phyloP scores from a whole-genome alignment of 2,888 invertebrate genomes.

The Ptycholaimellus sp. region DNA sequence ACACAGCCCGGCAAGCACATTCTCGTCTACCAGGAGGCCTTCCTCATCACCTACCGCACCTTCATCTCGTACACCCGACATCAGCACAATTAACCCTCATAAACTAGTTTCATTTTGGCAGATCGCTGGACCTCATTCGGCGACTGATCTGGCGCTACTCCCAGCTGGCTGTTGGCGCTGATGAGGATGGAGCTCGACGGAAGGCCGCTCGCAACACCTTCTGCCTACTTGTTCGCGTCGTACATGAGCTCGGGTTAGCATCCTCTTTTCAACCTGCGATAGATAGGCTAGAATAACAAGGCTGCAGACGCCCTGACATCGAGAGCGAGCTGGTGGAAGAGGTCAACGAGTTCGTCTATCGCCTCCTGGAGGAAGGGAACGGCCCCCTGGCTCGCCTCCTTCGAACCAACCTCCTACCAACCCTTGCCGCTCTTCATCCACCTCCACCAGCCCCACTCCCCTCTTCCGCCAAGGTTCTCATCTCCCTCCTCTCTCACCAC shows the following conservation, averaged over 20 bases:
- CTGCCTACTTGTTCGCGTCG: constrained; percentile 69
- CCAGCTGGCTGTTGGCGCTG: constrained; percentile 16
- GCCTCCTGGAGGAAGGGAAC: constrained; percentile 70
- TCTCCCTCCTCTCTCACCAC: background rate
- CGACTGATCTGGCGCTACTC: background rate
- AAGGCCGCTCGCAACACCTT: constrained; percentile 57
- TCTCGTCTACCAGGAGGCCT: constrained; percentile 84
- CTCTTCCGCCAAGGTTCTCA: too few relatives aligned
- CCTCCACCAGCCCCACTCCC: too few relatives aligned
- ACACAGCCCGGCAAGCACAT: constrained; percentile 43
- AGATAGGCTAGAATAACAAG: constrained; percentile 28
- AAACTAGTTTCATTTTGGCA: constrained; percentile 16
- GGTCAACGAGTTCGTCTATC: constrained; percentile 72
- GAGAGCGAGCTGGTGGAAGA: constrained; percentile 25
- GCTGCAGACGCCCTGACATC: constrained; percentile 32
- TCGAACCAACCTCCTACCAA: constrained; percentile 30
- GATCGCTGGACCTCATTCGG: background rate
- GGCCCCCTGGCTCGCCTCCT: constrained; percentile 47
- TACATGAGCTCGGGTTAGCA: constrained; percentile 54
- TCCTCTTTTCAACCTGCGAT: background rate
- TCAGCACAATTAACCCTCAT: constrained; percentile 9
- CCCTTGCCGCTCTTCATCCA: too few relatives aligned
- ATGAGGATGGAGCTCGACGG: constrained; percentile 35
- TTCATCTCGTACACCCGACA: constrained; percentile 32
- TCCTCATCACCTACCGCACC: constrained; percentile 61